phyloP scores from a whole-genome alignment of 2,888 invertebrate genomes.

The Geophilus truncorum region DNA sequence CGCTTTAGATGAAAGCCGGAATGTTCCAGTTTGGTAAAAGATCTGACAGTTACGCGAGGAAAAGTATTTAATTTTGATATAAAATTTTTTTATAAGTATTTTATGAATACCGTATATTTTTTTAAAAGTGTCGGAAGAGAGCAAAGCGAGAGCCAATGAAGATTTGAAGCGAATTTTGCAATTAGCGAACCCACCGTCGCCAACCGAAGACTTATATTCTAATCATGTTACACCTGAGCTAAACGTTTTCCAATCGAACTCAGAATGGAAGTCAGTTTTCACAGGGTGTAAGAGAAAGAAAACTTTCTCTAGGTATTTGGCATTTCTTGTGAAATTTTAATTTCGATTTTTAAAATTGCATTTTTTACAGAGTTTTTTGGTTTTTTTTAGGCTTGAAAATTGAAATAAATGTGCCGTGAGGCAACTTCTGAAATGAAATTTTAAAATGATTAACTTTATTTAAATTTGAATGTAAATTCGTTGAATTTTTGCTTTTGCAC shows the following conservation, averaged over 20 bases:
- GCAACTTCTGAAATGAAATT: neutral
- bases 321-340: neutral
- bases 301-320: neutral
- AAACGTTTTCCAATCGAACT: neutral
- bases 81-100: neutral
- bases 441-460: no score
- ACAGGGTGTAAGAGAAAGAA: neutral
- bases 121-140: conserved; percentile 29
- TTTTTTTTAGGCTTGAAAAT: no score
- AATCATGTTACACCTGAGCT: neutral
- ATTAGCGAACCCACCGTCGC: conserved; percentile 19
- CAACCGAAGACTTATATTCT: neutral
- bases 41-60: neutral
- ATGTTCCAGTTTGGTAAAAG: conserved; percentile 17
- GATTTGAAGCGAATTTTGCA: conserved; percentile 33
- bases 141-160: conserved; percentile 31
- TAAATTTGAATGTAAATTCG: no score
- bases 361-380: no score
- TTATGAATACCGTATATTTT: neutral
- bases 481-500: no score
- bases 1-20: conserved; percentile 11
- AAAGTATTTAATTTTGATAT: neutral
- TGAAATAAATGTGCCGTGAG: neutral
- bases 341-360: neutral
- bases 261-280: neutral